A percentile compares a stretch with the other conserved stretches of the same genome.
These are phyloP conservation scores for Drosophila nigritarsus DNA, from an alignment of 2,888 invertebrate genomes.

Conservation along the genomic window DNA sequence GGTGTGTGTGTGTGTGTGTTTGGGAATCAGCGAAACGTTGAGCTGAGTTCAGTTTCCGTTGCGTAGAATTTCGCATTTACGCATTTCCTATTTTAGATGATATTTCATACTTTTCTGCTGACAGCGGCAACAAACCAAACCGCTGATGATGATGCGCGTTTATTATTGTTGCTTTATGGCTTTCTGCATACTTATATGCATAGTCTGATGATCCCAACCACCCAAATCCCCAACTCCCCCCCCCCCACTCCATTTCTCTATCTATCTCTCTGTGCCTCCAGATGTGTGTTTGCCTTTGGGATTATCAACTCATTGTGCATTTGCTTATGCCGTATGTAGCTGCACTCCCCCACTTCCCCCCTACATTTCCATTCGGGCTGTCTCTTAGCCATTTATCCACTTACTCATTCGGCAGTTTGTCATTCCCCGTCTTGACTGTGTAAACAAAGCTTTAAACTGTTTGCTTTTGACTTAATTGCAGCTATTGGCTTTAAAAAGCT, in stretches of 20 bases:
- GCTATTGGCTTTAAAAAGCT: slow-evolving; percentile 49
- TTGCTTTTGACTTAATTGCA: slow-evolving; percentile 57
- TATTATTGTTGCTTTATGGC: slow-evolving; percentile 80
- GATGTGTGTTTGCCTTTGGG: slow-evolving; percentile 68
- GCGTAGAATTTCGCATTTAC: slow-evolving; percentile 78
- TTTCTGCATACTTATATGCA: slow-evolving; percentile 65
- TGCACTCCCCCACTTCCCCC: background rate
- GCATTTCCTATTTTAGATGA: slow-evolving; percentile 81
- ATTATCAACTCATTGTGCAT: slow-evolving; percentile 78
- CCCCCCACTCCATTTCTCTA: background rate
- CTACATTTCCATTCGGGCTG: slow-evolving; percentile 7
- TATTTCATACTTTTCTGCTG: slow-evolving; percentile 78
- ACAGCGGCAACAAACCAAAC: slow-evolving; percentile 58
- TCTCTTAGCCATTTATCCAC: slow-evolving; percentile 56
- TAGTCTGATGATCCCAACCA: slow-evolving; percentile 33
- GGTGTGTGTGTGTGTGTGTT: slow-evolving; percentile 17
- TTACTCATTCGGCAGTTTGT: slow-evolving; percentile 57
- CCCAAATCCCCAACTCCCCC: slow-evolving; percentile 1
- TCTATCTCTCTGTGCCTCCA: background rate
- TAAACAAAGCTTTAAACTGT: slow-evolving; percentile 49
- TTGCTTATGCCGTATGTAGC: slow-evolving; percentile 43
- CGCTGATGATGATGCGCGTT: slow-evolving; percentile 78
- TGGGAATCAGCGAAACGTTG: slow-evolving; percentile 63
- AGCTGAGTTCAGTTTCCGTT: slow-evolving; percentile 72
- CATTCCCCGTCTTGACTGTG: slow-evolving; percentile 27